Percentiles rank a stretch among this genome's conserved stretches.
phyloP scores from a whole-genome alignment of 2,888 invertebrate genomes.

The Caradrina kadenii region DNA sequence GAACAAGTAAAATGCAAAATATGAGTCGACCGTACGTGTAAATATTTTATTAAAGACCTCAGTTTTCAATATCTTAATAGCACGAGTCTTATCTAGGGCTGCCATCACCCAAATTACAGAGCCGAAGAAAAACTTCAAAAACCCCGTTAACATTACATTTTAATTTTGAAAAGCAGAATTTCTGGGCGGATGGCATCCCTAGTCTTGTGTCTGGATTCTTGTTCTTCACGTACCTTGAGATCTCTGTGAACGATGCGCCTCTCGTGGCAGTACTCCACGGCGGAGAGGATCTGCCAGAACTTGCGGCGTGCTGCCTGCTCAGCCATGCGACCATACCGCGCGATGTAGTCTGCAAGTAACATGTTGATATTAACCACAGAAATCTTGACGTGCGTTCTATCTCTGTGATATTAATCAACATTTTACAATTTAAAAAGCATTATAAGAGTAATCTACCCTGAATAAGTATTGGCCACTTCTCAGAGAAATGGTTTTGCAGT shows the following conservation, averaged over 20 bases:
- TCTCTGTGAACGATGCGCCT: slow-evolving; percentile 98
- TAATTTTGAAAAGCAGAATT: too few species aligned
- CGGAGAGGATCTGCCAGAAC: slow-evolving; percentile 99
- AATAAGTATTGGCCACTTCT: not conserved
- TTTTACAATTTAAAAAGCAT: slow-evolving; percentile 6
- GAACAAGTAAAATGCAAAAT: too few species aligned
- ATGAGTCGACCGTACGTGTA: not conserved
- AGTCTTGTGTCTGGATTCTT: not conserved
- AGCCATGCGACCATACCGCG: slow-evolving; percentile 97
- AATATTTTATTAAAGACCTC: too few species aligned
- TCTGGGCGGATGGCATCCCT: not conserved
- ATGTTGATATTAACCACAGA: slow-evolving; percentile 48
- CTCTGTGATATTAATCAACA: slow-evolving; percentile 50
- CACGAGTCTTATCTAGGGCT: too few species aligned
- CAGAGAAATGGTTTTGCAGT: not conserved
- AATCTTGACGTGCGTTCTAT: slow-evolving; percentile 26
- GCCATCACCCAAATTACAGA: too few species aligned
- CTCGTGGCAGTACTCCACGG: slow-evolving; percentile 99
- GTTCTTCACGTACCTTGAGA: slow-evolving; percentile 93
- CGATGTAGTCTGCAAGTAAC: slow-evolving; percentile 94
- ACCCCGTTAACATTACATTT: too few species aligned
- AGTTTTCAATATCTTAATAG: too few species aligned
- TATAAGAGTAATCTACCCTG: not conserved
- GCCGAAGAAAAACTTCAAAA: too few species aligned
- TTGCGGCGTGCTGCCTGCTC: slow-evolving; percentile 97